Percentiles rank a stretch among this genome's conserved stretches.
These are phyloP conservation scores for Ovibos moschatus DNA, from an alignment of 2,113 vertebrate genomes.

Conservation along the genomic window DNA sequence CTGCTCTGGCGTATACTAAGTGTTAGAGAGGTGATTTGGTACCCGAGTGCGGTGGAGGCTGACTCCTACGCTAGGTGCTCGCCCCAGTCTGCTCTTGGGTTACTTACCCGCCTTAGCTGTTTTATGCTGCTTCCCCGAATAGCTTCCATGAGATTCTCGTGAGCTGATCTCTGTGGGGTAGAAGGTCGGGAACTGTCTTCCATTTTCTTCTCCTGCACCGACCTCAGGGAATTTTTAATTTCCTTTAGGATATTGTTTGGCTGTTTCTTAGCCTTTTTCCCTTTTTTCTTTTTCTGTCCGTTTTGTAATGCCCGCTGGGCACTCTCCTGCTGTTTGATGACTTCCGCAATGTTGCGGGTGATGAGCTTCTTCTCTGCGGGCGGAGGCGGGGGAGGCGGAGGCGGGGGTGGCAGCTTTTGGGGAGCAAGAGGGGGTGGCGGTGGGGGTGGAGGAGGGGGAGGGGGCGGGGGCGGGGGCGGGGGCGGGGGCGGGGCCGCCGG, in stretches of 20 bases:
- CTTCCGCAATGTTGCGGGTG: slow-evolving; percentile 93
- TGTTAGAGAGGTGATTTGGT: background rate
- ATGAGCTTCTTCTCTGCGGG: slow-evolving; percentile 85
- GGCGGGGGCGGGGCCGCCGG: slow-evolving; percentile 41
- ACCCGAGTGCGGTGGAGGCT: accelerated
- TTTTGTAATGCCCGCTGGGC: slow-evolving; percentile 80
- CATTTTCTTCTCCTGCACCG: slow-evolving; percentile 85
- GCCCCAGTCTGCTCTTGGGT: background rate
- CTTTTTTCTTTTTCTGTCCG: slow-evolving; percentile 86
- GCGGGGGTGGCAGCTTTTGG: slow-evolving; percentile 35
- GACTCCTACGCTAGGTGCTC: accelerated
- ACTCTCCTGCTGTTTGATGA: slow-evolving; percentile 92
- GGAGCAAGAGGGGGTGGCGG: too few relatives aligned
- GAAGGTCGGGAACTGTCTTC: slow-evolving; percentile 92
- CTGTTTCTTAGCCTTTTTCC: slow-evolving; percentile 87
- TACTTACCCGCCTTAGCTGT: slow-evolving; percentile 87
- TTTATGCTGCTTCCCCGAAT: slow-evolving; percentile 90
- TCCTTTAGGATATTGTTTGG: slow-evolving; percentile 89
- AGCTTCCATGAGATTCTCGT: slow-evolving; percentile 94
- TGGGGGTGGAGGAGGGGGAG: slow-evolving; percentile 64
- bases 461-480: background rate
- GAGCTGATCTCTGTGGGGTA: slow-evolving; percentile 91
- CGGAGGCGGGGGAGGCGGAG: slow-evolving; percentile 65
- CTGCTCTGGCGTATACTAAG: background rate
- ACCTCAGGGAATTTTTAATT: slow-evolving; percentile 92